Base-by-base conservation (phyloP, 2,797 vertebrate genomes). In the Petrocephalus schoutedeni region DNA sequence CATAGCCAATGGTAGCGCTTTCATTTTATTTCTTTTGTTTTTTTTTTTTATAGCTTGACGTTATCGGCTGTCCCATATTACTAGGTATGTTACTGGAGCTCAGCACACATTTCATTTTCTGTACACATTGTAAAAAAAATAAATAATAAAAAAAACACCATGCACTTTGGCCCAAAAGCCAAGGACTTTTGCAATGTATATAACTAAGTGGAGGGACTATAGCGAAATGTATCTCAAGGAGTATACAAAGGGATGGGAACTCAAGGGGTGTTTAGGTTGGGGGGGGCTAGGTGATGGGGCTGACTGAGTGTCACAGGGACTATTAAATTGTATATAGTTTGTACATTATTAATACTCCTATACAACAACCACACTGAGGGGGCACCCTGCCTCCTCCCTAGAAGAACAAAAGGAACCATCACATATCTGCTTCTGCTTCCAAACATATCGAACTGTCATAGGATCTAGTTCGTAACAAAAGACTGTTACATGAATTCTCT, bases 311-410 rank as follows among this genome's bases (percentile, higher is more conserved):
- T 90, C 82, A 90, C 92, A 90, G 92, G 90, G 92, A 91, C 80
- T 58, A 87, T 90, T 90, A 91, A 91, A 92, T 91, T 96, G 96
- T 97, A 97, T 89, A 97, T 96, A 96, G 89, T 92, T 90, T 96
- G 95, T 97, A 96, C 95, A 95, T 95, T 94, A 95, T 95, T 95
- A 94, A 93, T 90, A 93, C 93, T 93, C 91, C 90, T 90, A 2
- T 89, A 85, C 86, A 92, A 90, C 93, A 93, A 95, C 94, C 93
- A 93, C 91, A 93, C 92, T 90, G 92, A 94, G 93, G 92, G 93
- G 93, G 90, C 92, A 92, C 91, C 93, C 89, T 92, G 67, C 94
- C 93, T 93, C 94, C 93, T 93, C 91, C 90, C 91, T 94, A 94
- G 93, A 92, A 94, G 93, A 91, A 89, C 49, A 86, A 86, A 80